Evolutionary conservation across 2,113 vertebrate genomes (phyloP).

Genomic region (Zootoca vivipara): DNA sequence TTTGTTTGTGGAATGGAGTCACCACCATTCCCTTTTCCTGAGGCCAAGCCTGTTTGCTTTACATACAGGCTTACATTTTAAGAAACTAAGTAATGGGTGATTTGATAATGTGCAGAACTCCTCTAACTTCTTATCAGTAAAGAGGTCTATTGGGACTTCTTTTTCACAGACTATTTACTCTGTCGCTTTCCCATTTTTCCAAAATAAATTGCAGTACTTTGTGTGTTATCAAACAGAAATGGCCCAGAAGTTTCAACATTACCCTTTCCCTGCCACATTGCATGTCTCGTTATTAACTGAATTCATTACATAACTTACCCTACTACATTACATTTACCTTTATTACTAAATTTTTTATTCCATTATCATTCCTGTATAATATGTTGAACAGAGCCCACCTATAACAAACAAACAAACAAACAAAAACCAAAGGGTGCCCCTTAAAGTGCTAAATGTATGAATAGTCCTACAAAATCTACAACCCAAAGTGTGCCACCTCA

Average conservation of each 20-base stretch:
- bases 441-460: neutral
- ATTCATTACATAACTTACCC: no score
- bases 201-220: neutral
- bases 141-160: neutral
- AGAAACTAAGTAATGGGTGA: neutral
- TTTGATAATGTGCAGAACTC: neutral
- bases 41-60: neutral
- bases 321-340: neutral
- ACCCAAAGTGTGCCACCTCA: neutral
- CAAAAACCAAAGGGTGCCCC: neutral
- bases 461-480: neutral
- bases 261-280: neutral
- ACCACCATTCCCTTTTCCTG: no score
- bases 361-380: neutral
- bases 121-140: neutral
- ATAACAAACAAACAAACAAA: neutral
- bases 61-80: neutral
- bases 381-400: neutral
- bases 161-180: neutral
- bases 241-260: neutral
- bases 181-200: neutral
- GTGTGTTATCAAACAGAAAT: neutral
- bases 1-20: no score
- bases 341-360: neutral
- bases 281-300: no score